Evolutionary conservation across 2,888 invertebrate species (phyloP), one percentile per base, ranked within the genome.

Genomic region (Caenorhabditis macrosperma): DNA sequence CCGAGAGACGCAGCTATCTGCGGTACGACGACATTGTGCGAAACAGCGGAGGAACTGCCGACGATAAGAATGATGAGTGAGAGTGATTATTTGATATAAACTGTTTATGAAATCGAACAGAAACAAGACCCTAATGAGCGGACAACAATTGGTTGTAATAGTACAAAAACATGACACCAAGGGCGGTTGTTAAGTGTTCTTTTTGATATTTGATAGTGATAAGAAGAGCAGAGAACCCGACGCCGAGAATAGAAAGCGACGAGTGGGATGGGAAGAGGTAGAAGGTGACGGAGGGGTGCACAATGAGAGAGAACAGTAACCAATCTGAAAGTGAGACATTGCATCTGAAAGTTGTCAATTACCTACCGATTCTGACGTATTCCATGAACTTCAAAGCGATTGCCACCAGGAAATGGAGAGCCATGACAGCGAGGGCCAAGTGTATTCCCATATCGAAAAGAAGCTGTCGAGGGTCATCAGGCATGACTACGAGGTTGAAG

Each of bases 11-110:
- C 66, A 69, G 55, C 9, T 85, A 81, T 66, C 63, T 82, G 38
- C 67, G 85, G 12, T 84, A 81, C 64, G 84, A 84, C 46, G 78
- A 78, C 35, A 61, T 78, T 26, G 57, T 72, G 0, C 44, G 71
- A 55, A 78, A 72, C 48, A 71, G 59, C 44, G 78, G 76, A 30
- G 76, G 66, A 28, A 68, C 68, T 20, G 68, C 28, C 5, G 50
- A 75, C 59, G 66, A 50, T 12, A 76, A 54, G 17, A 35, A 44
- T 24, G 64, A 66, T 15, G 75, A 66, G 38, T 55, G 9, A 33
- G 33, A 33, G 33, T 33, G n/a, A n/a, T n/a, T n/a, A n/a, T n/a
- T n/a, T n/a, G n/a, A n/a, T n/a, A n/a, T n/a, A n/a, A n/a, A n/a
- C n/a, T n/a, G 22, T 35, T 66, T 22, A 28, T 61, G n/a, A n/a